Evolutionary conservation across 2,113 vertebrate genomes (phyloP).

Genomic region (Amphilophus citrinellus): DNA sequence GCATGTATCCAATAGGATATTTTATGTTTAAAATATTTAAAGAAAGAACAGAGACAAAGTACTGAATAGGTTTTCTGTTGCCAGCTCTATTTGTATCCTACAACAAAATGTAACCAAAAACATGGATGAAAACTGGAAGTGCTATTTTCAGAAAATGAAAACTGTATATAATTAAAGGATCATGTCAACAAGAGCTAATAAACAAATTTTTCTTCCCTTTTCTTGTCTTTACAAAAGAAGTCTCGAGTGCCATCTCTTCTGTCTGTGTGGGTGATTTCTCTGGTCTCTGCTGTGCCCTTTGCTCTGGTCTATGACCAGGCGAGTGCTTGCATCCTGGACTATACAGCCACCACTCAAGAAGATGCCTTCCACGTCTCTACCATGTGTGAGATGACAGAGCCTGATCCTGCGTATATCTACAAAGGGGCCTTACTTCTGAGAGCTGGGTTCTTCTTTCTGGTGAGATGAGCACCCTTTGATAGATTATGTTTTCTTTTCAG

Average conservation of each 20-base stretch:
- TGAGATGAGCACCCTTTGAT: constrained; percentile 1
- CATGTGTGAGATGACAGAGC: constrained; percentile 83
- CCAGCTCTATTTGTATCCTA: neutral
- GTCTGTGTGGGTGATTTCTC: constrained; percentile 77
- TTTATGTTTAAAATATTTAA: neutral
- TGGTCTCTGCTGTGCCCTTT: constrained; percentile 78
- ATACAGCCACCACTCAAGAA: constrained; percentile 70
- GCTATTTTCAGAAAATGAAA: no score
- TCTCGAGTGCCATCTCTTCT: constrained; percentile 75
- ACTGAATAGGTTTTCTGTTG: neutral
- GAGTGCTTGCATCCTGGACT: constrained; percentile 80
- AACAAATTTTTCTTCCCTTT: neutral
- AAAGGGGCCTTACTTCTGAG: constrained; percentile 78
- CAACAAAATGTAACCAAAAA: neutral
- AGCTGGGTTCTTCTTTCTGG: constrained; percentile 79
- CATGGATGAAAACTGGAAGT: no score
- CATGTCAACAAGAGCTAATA: neutral
- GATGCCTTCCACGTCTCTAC: constrained; percentile 79
- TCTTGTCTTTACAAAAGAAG: constrained; percentile 51
- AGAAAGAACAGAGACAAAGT: neutral
- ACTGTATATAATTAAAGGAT: neutral
- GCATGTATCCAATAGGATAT: neutral
- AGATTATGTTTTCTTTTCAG: neutral
- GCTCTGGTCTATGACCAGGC: constrained; percentile 81
- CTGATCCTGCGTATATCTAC: constrained; percentile 79